phyloP scores from a whole-genome alignment of 2,797 vertebrate genomes.

The Falco peregrinus region DNA sequence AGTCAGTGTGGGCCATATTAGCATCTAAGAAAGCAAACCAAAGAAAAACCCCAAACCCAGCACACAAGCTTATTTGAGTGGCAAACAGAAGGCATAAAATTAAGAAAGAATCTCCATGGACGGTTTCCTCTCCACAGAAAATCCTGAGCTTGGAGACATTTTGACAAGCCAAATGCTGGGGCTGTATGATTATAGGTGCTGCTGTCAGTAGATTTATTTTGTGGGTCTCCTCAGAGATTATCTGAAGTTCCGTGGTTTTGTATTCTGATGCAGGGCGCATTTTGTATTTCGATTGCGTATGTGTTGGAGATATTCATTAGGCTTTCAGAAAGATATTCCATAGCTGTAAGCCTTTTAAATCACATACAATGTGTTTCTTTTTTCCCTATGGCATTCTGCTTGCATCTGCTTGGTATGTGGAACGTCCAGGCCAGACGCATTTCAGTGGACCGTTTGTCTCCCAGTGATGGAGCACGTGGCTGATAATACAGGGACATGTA shows the following conservation, averaged over 20 bases:
- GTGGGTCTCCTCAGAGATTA: slow-evolving; percentile 12
- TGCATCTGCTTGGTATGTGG: slow-evolving; percentile 79
- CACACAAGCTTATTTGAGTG: neutral
- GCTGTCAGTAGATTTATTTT: slow-evolving; percentile 32
- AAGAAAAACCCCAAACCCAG: neutral
- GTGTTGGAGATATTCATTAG: slow-evolving; percentile 48
- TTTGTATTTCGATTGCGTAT: slow-evolving; percentile 36
- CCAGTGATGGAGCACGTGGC: slow-evolving; percentile 84
- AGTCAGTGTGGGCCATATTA: neutral
- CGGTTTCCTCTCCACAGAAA: neutral
- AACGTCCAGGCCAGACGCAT: slow-evolving; percentile 76
- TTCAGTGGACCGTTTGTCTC: slow-evolving; percentile 82
- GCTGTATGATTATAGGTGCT: slow-evolving; percentile 31
- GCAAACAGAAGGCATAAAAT: slow-evolving; percentile 24
- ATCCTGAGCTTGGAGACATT: slow-evolving; percentile 7
- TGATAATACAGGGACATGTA: slow-evolving; percentile 79
- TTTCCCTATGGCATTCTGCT: slow-evolving; percentile 81
- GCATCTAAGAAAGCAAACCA: slow-evolving; percentile 3
- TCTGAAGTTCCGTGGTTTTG: slow-evolving; percentile 37
- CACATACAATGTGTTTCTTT: slow-evolving; percentile 90
- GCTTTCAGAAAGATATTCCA: slow-evolving; percentile 58
- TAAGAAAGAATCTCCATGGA: neutral
- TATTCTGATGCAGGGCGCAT: neutral
- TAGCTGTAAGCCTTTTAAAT: slow-evolving; percentile 81
- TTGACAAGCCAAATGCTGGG: slow-evolving; percentile 8